A percentile compares a stretch with the other conserved stretches of the same genome.
Evolutionary conservation across 2,797 vertebrate genomes (phyloP).

Genomic region (Gila robusta): DNA sequence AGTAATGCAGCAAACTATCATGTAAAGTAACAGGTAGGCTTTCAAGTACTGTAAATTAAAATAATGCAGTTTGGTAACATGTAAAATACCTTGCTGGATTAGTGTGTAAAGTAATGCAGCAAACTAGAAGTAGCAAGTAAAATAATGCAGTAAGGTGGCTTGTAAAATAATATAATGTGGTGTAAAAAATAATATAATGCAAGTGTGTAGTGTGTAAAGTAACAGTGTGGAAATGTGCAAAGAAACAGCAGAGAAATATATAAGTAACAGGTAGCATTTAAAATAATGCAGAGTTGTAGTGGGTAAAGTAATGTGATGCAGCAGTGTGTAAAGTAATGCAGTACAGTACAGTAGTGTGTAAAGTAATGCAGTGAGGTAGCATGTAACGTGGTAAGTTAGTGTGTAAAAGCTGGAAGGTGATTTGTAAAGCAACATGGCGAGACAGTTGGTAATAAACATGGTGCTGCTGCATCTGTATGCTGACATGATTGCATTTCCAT

Average conservation of each 20-base stretch:
- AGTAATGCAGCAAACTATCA: not conserved
- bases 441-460: not conserved
- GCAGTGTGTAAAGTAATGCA: not conserved
- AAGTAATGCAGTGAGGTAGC: not conserved
- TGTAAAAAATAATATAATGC: no score
- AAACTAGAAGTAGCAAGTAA: not conserved
- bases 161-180: no score
- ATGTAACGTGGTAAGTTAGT: not conserved
- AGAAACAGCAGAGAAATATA: not conserved
- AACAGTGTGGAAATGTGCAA: no score
- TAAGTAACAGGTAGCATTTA: not conserved
- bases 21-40: not conserved
- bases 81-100: not conserved
- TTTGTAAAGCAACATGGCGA: not conserved
- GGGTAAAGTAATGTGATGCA: not conserved
- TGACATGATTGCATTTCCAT: slow-evolving; percentile 10
- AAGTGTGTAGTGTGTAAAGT: no score
- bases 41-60: not conserved
- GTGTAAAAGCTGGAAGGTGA: not conserved
- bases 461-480: not conserved
- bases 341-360: not conserved
- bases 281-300: not conserved
- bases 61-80: not conserved
- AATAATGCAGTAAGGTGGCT: not conserved
- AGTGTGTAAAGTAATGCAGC: not conserved